phyloP scores from a whole-genome alignment of 2,797 vertebrate species.

The Megaceryle alcyon region DNA sequence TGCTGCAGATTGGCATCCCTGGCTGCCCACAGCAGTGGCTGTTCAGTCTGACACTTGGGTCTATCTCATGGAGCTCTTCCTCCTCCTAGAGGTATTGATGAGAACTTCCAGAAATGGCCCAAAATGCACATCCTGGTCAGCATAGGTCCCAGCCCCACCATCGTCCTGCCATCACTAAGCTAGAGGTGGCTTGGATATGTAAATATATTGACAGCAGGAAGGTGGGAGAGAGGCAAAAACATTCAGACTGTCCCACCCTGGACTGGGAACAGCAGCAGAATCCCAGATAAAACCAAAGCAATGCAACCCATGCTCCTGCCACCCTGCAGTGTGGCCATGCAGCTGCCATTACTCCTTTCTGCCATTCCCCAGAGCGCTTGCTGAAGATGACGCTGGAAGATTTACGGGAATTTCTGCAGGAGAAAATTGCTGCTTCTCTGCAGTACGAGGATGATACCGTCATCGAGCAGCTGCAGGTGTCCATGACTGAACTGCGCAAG shows the following conservation, averaged over 20 bases:
- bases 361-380: constrained; percentile 76
- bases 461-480: constrained; percentile 83
- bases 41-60: not conserved
- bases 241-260: not conserved
- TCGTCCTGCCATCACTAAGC: not conserved
- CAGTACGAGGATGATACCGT: constrained; percentile 82
- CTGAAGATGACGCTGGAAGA: constrained; percentile 86
- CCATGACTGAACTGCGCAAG: constrained; percentile 82
- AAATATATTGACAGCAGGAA: not conserved
- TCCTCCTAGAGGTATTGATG: constrained; percentile 61
- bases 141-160: not conserved
- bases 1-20: not conserved
- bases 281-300: not conserved
- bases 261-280: not conserved
- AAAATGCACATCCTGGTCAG: not conserved
- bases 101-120: constrained; percentile 15
- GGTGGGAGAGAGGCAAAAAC: not conserved
- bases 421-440: constrained; percentile 80
- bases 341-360: not conserved
- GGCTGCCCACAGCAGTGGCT: fast-evolving
- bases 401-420: constrained; percentile 87
- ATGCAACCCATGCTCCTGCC: fast-evolving
- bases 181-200: not conserved
- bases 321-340: not conserved
- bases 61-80: constrained; percentile 31